Evolutionary conservation across 2,797 vertebrate species (phyloP), one percentile per base, ranked within the genome.

Genomic region (Silurus aristotelis): DNA sequence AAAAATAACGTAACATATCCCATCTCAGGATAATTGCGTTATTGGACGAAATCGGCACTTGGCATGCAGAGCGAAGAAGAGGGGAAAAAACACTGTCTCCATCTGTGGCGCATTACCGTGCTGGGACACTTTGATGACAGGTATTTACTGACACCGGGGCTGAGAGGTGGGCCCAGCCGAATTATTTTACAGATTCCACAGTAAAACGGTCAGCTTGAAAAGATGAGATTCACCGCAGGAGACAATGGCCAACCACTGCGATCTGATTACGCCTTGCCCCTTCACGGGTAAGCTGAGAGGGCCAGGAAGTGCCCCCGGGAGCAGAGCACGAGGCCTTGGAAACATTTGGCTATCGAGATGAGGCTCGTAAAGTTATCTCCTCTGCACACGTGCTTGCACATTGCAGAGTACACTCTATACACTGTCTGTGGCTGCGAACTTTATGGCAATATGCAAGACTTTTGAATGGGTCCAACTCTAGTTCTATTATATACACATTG

Each of bases 141-240:
- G 86, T 93, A 93, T 95, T 95, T 94, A 95, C 92, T 88, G 88
- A 91, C 80, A 80, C 86, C 85, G 76, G 64, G 80, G 63, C 56
- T 20, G 82, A 87, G 82, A 84, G 85, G 85, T 88, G 81, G 87
- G 70, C 83, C 85, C 67, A 85, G 88, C 83, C 84, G 88, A 90
- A 90, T 93, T 92, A 91, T 92, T 95, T 94, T 93, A 94, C 91
- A 92, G 92, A 94, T 92, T 90, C 91, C 46, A 85, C 91, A 90
- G 89, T 95, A 92, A 94, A 95, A 95, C 90, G 88, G 93, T 94
- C 93, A 95, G 91, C 93, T 92, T 92, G 89, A 93, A 94, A 94
- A 94, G 93, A 93, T 93, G 93, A 92, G 90, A 89, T 91, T 90
- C 92, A 89, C 91, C 88, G 89, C 91, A 86, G 90, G 89, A 87